Conservation (phyloP, 2,888 invertebrate genomes). For the Pristionchus fissidentatus region DNA sequence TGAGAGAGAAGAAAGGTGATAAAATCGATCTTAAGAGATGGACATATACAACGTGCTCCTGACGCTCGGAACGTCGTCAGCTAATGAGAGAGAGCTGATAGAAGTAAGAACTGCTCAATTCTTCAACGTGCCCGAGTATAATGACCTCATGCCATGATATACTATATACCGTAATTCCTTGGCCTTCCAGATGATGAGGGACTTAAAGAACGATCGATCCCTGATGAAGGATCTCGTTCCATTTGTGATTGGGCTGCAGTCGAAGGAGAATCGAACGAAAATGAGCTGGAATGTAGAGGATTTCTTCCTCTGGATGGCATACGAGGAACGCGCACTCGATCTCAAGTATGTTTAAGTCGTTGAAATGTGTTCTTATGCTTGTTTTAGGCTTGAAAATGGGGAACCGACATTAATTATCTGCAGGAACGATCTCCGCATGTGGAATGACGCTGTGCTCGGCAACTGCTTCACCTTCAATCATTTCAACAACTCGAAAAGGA, state of each 20-base stretch:
- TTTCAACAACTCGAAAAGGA: too few species aligned
- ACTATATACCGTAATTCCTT: not conserved
- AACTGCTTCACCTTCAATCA: too few species aligned
- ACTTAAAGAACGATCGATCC: not conserved
- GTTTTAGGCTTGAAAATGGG: too few species aligned
- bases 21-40: not conserved
- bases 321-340: slow-evolving; percentile 51
- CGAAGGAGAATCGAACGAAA: slow-evolving; percentile 47
- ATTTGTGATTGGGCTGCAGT: not conserved
- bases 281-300: slow-evolving; percentile 55
- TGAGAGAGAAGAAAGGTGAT: too few species aligned
- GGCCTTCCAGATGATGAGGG: slow-evolving; percentile 1
- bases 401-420: too few species aligned
- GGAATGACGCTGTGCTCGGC: too few species aligned
- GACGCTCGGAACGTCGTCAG: not conserved
- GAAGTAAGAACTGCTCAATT: not conserved
- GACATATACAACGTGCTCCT: slow-evolving; percentile 27
- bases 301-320: slow-evolving; percentile 55
- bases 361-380: too few species aligned
- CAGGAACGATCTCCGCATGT: too few species aligned
- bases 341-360: slow-evolving; percentile 48
- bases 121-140: too few species aligned
- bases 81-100: not conserved
- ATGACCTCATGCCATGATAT: too few species aligned
- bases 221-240: slow-evolving; percentile 9